A percentile compares a stretch with the other conserved stretches of the same genome.
Conservation (phyloP, 2,113 vertebrate species). For the Mustela nigripes region DNA sequence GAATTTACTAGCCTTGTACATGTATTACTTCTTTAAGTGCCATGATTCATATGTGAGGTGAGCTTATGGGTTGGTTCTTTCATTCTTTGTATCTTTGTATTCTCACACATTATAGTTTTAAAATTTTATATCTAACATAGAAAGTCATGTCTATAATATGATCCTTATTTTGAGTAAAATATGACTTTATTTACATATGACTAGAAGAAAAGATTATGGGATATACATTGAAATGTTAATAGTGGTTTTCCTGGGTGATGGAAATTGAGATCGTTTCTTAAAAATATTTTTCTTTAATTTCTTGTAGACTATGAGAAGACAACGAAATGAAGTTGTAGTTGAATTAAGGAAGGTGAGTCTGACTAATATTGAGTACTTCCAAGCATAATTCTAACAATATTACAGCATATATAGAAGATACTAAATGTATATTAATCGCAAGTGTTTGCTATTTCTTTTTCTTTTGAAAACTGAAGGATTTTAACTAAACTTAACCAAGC, state of each 20-base stretch:
- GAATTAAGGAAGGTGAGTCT: conserved; percentile 96
- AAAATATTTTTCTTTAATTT: conserved; percentile 66
- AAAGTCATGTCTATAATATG: conserved; percentile 15
- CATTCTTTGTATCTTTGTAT: conserved; percentile 1
- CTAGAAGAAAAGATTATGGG: conserved; percentile 4
- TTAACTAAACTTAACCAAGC: conserved; percentile 14
- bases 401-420: background rate
- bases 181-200: background rate
- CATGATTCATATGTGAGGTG: background rate
- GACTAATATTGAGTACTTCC: background rate
- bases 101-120: conserved; percentile 37
- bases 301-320: conserved; percentile 98
- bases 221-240: conserved; percentile 27
- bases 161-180: conserved; percentile 40
- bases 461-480: conserved; percentile 34
- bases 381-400: conserved; percentile 5
- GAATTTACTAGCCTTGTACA: conserved; percentile 6
- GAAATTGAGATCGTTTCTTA: background rate
- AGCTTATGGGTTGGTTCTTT: conserved; percentile 6
- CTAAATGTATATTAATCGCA: background rate
- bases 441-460: conserved; percentile 9
- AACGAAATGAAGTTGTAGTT: conserved; percentile 98
- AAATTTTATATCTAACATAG: background rate
- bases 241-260: background rate
- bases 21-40: background rate